These are phyloP conservation scores for Danaus plexippus DNA, from an alignment of 1,140 invertebrate species.

Conservation along the genomic window DNA sequence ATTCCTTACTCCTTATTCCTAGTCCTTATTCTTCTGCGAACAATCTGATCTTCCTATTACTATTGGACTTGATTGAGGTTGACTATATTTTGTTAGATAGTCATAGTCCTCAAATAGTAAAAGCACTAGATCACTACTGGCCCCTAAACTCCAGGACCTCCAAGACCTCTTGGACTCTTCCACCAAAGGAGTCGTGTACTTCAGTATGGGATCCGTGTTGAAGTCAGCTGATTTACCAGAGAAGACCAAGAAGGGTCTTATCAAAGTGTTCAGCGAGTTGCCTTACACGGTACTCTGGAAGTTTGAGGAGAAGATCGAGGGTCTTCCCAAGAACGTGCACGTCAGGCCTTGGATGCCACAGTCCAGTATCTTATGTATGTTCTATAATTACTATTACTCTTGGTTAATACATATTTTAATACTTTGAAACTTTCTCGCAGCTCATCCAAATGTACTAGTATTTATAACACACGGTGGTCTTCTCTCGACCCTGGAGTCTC, in stretches of 20 bases:
- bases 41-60: conserved; percentile 5
- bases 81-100: too few relatives aligned
- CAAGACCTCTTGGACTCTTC: conserved; percentile 56
- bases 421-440: conserved; percentile 12
- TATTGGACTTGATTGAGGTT: too few relatives aligned
- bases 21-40: conserved; percentile 1
- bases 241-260: conserved; percentile 16
- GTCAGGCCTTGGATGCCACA: conserved; percentile 77
- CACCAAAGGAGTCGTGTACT: conserved; percentile 70
- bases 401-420: background rate
- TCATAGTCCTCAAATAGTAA: too few relatives aligned
- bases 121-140: too few relatives aligned
- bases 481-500: conserved; percentile 73
- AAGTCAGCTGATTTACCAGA: conserved; percentile 37
- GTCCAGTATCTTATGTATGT: conserved; percentile 70
- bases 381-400: background rate
- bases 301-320: conserved; percentile 55
- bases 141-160: conserved; percentile 40
- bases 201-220: conserved; percentile 71
- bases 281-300: conserved; percentile 67
- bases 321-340: conserved; percentile 70
- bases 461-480: conserved; percentile 80
- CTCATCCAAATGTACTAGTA: conserved; percentile 48
- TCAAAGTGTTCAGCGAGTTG: conserved; percentile 26
- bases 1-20: too few relatives aligned